phyloP scores from a whole-genome alignment of 2,888 invertebrate genomes.

The Leptinotarsa tumamoca region DNA sequence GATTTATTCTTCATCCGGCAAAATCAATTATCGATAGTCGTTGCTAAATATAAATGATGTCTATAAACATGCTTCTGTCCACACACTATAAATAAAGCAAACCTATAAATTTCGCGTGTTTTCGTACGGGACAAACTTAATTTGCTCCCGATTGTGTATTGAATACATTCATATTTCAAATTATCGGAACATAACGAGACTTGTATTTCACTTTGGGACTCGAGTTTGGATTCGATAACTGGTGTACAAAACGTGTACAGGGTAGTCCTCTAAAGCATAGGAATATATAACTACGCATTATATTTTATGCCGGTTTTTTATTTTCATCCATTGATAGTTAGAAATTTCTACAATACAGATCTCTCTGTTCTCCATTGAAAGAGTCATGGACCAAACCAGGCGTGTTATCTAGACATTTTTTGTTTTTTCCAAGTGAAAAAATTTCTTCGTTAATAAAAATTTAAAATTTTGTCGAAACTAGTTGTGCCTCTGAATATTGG shows the following conservation, averaged over 20 bases:
- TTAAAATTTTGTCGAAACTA: no score
- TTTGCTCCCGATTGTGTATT: slow-evolving; percentile 44
- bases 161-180: slow-evolving; percentile 40
- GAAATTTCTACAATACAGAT: no score
- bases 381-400: no score
- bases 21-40: slow-evolving; percentile 54
- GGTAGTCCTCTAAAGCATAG: background rate
- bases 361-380: no score
- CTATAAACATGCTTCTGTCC: slow-evolving; percentile 55
- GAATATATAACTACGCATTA: no score
- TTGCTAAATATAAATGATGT: slow-evolving; percentile 55
- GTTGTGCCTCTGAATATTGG: no score
- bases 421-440: no score
- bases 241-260: background rate
- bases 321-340: no score
- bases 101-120: slow-evolving; percentile 50
- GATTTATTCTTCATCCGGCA: slow-evolving; percentile 53
- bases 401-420: no score
- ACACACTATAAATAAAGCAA: slow-evolving; percentile 54
- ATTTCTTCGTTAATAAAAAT: no score
- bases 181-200: slow-evolving; percentile 29
- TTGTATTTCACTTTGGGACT: slow-evolving; percentile 26
- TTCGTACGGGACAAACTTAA: slow-evolving; percentile 47
- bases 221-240: background rate
- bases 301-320: no score